A percentile compares a stretch with the other conserved stretches of the same genome.
phyloP scores from a whole-genome alignment of 2,113 vertebrate species.

The Lota lota region DNA sequence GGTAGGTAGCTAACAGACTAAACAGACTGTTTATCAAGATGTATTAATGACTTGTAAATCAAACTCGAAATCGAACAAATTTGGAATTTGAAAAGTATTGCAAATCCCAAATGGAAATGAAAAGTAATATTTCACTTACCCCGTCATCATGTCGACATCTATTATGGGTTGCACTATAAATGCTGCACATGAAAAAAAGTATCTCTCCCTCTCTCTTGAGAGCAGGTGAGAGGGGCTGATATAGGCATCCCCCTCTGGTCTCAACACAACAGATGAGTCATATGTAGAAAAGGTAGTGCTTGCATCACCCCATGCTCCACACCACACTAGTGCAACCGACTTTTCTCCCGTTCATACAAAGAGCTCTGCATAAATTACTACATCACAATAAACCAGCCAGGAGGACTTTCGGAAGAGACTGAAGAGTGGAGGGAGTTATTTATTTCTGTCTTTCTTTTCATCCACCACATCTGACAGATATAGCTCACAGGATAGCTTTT shows the following conservation, averaged over 20 bases:
- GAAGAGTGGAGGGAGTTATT: constrained; percentile 35
- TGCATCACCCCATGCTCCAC: too few species aligned
- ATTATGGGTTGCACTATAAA: constrained; percentile 58
- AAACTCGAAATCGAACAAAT: too few species aligned
- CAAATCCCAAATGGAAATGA: too few species aligned
- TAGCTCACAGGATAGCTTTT: constrained; percentile 20
- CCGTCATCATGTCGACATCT: constrained; percentile 37
- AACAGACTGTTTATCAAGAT: too few species aligned
- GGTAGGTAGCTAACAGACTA: too few species aligned
- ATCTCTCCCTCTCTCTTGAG: constrained; percentile 37
- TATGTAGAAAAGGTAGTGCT: constrained; percentile 18
- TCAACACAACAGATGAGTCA: constrained; percentile 33
- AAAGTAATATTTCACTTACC: neutral
- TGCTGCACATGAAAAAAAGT: constrained; percentile 41
- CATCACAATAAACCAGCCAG: constrained; percentile 23
- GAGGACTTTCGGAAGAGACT: constrained; percentile 19
- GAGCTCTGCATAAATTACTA: constrained; percentile 50
- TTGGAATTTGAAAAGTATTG: too few species aligned
- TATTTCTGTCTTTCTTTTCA: constrained; percentile 13
- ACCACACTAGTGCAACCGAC: too few species aligned
- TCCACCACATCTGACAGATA: constrained; percentile 42
- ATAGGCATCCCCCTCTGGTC: constrained; percentile 53
- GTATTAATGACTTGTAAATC: too few species aligned
- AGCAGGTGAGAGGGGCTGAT: constrained; percentile 47
- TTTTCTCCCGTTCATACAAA: constrained; percentile 6